phyloP scores from a whole-genome alignment of 2,113 vertebrate species.

The Brachypodius melanocephalos region DNA sequence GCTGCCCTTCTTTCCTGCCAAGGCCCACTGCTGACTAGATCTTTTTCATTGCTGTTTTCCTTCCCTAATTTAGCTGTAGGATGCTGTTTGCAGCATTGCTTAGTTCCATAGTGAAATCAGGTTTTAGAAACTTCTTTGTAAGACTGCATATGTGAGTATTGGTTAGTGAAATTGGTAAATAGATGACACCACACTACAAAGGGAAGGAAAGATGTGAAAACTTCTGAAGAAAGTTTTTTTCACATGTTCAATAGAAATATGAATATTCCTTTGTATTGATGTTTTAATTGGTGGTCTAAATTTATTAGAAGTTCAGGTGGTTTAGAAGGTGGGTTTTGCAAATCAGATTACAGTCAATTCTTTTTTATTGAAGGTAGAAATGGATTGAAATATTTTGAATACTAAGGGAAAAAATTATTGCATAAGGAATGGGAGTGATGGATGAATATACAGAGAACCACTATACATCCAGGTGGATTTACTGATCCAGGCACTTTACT shows the following conservation, averaged over 20 bases:
- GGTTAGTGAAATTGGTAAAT: neutral
- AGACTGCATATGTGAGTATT: neutral
- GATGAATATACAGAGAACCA: neutral
- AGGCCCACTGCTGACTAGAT: neutral
- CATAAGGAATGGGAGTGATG: neutral
- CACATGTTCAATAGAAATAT: neutral
- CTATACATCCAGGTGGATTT: neutral
- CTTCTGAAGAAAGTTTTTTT: neutral
- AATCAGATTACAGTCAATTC: neutral
- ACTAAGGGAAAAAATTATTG: neutral
- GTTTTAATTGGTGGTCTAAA: neutral
- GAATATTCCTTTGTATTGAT: neutral
- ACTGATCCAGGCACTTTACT: neutral
- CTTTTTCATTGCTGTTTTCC: neutral
- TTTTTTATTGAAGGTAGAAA: neutral
- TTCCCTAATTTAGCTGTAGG: neutral
- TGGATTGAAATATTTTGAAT: neutral
- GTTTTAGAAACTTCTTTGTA: neutral
- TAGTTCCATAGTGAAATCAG: neutral
- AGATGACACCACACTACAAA: neutral
- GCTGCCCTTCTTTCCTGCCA: neutral
- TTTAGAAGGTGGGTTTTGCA: neutral
- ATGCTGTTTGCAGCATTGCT: neutral
- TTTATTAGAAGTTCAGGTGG: neutral
- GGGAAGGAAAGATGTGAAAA: neutral